Evolutionary conservation across 2,113 vertebrate genomes (phyloP).

Genomic region (Empidonax alnorum): DNA sequence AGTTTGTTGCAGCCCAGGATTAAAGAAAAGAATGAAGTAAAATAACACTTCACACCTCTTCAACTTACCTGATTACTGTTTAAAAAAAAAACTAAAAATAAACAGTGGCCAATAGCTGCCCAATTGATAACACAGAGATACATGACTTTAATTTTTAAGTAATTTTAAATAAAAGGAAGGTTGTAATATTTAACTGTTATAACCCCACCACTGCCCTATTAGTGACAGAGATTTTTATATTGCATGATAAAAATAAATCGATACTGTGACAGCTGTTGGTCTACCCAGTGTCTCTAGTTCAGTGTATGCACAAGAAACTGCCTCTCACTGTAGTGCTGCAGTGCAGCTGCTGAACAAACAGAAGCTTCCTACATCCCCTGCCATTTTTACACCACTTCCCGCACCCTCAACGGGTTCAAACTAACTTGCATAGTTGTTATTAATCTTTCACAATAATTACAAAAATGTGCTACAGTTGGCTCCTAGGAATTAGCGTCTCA

Average conservation of each 20-base stretch:
- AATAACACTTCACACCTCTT: not conserved
- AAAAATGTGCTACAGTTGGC: not conserved
- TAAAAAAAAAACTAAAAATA: not conserved
- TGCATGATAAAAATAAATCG: not conserved
- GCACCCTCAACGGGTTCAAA: not conserved
- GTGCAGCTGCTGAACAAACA: not conserved
- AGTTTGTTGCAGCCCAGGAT: not conserved
- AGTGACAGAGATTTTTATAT: not conserved
- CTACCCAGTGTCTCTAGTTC: not conserved
- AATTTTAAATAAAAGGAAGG: not conserved
- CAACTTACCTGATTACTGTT: not conserved
- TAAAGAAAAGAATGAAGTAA: not conserved
- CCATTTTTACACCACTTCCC: not conserved
- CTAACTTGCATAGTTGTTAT: not conserved
- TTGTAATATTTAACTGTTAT: not conserved
- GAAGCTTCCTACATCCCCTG: not conserved
- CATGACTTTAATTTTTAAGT: not conserved
- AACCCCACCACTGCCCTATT: not conserved
- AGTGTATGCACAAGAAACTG: not conserved
- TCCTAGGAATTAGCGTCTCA: not conserved
- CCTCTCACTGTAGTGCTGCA: not conserved
- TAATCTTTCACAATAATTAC: not conserved
- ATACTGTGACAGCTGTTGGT: not conserved
- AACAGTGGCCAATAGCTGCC: not conserved
- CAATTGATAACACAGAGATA: not conserved